Evolutionary conservation across 2,888 invertebrate species (phyloP), one percentile per base, ranked within the genome.

Genomic region (Byasa hedistus): DNA sequence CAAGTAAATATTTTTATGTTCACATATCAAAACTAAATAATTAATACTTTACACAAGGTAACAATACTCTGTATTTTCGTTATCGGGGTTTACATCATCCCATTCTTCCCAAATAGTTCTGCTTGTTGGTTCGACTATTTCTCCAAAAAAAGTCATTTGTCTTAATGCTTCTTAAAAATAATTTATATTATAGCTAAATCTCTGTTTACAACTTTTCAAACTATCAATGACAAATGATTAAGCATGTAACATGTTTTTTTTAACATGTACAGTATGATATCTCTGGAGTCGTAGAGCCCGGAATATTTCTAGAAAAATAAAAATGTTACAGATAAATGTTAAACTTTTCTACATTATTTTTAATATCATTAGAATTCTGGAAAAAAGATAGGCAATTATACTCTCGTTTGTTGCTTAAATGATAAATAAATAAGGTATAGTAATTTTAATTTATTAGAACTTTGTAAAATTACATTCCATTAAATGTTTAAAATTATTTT

Each of bases 51-150:
- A 27, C 27, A 8, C 27, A 27, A 27, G 27, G 17, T 61, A 17
- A 57, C 21, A 75, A 73, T 73, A 86, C 87, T 76, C 73, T 36
- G 74, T 54, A 64, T 67, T 66, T 69, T 73, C 70, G 21, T 71
- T 72, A 57, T 76, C 76, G 22, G 67, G 68, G 57, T 71, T 68
- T 65, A 71, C 71, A 65, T 88, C 90, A 75, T 91, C 91, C 91
- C 91, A 91, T 70, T 91, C 91, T 81, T 91, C 91, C 86, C 88
- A 91, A 36, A 83, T 80, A 68, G 83, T 80, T 63, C 91, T 79
- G 66, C 84, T 86, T 44, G 76, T 76, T 24, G 91, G 91, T 76
- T 90, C 91, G 55, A 76, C 78, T 68, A 91, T 90, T 82, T 90
- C 91, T 61, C 91, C 91, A 76, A 88, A 91, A 17, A 76, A 72